phyloP scores from a whole-genome alignment of 1,140 invertebrate genomes.

The Leptestheria dahalacensis region DNA sequence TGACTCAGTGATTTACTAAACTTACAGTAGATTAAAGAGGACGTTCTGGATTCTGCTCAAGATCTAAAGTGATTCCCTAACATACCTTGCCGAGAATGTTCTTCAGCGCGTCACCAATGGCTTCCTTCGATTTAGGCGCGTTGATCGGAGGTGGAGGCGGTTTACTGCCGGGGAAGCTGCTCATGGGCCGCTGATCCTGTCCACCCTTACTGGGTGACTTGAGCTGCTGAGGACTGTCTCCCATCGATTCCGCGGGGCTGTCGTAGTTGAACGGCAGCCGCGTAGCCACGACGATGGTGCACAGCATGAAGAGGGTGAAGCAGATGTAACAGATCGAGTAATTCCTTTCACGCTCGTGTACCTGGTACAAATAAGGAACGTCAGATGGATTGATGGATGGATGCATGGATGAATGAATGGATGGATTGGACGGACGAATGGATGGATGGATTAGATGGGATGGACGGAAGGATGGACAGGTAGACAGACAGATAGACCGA shows the following conservation, averaged over 20 bases:
- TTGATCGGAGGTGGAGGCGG: neutral
- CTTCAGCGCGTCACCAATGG: slow-evolving; percentile 8
- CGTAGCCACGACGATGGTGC: slow-evolving; percentile 80
- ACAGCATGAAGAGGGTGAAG: slow-evolving; percentile 86
- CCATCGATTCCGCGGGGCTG: neutral
- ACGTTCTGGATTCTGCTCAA: neutral
- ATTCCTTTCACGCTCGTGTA: slow-evolving; percentile 75
- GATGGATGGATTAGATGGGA: no score
- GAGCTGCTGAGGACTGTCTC: neutral
- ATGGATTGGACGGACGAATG: no score
- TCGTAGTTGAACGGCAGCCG: slow-evolving; percentile 43
- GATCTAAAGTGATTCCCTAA: no score
- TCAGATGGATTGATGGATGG: no score
- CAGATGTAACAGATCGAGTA: slow-evolving; percentile 98
- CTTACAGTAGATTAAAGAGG: no score
- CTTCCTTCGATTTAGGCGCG: slow-evolving; percentile 7
- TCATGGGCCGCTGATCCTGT: no score
- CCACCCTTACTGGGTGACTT: neutral
- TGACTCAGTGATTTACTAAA: no score
- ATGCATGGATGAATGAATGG: no score
- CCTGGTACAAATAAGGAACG: no score
- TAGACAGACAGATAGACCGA: no score
- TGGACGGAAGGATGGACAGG: no score
- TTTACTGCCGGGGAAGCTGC: neutral
- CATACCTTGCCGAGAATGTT: slow-evolving; percentile 14